These are phyloP conservation scores for Beroe ovata DNA, from an alignment of 37 sponge, comb jelly and placozoan genomes.

Conservation along the genomic window DNA sequence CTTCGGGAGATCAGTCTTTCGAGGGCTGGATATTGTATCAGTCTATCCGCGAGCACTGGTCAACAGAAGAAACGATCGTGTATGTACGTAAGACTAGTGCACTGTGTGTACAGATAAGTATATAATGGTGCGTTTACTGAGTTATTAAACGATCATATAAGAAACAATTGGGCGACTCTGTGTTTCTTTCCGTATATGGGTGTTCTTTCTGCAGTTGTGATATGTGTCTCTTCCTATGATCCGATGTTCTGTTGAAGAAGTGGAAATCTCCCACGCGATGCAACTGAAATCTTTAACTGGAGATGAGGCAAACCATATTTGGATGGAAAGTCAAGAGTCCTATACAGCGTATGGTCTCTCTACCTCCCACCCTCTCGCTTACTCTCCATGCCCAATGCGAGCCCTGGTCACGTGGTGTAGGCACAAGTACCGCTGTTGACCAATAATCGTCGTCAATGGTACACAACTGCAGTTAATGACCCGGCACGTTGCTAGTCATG, in stretches of 20 bases:
- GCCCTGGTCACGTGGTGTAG: conserved; percentile 2
- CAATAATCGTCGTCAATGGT: conserved; percentile 41
- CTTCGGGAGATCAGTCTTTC: too few species aligned
- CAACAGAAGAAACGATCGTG: too few species aligned
- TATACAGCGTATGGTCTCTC: background rate
- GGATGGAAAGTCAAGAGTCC: background rate
- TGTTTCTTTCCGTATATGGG: too few species aligned
- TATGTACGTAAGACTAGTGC: too few species aligned
- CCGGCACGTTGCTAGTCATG: conserved; percentile 3
- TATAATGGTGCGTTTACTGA: background rate
- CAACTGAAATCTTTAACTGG: too few species aligned
- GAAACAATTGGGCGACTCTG: background rate
- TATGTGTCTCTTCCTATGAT: too few species aligned
- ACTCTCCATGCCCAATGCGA: background rate
- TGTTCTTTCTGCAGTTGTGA: too few species aligned
- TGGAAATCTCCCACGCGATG: too few species aligned
- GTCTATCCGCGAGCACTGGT: too few species aligned
- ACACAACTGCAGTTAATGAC: conserved; percentile 55
- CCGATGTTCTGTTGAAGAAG: too few species aligned
- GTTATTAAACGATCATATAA: background rate
- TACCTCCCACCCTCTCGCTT: background rate
- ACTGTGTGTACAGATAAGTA: background rate
- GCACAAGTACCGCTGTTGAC: conserved; percentile 10
- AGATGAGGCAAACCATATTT: background rate
- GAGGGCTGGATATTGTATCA: too few species aligned